A percentile compares a stretch with the other conserved stretches of the same genome.
Conservation (phyloP, 1,140 invertebrate species). For the Dendrolimus kikuchii region DNA sequence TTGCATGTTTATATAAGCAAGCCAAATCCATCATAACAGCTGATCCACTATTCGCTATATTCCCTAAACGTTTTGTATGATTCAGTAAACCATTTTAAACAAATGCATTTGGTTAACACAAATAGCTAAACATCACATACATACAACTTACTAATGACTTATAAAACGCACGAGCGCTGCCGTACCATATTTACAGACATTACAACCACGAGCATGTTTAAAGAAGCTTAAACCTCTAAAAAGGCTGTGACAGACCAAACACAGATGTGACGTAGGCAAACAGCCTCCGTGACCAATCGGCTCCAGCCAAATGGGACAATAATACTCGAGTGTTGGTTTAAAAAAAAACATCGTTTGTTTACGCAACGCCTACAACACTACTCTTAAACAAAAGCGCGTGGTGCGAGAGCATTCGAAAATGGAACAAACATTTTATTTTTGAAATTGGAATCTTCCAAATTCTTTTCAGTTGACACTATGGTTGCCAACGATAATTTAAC, state of each 20-base stretch:
- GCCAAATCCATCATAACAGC: no score
- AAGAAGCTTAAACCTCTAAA: slow-evolving; percentile 44
- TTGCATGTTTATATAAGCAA: no score
- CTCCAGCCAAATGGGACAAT: slow-evolving; percentile 22
- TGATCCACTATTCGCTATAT: no score
- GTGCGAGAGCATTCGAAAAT: slow-evolving; percentile 5
- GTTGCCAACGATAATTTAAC: neutral
- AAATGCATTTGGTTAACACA: slow-evolving; percentile 5
- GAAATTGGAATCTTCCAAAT: slow-evolving; percentile 2
- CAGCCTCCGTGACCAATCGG: slow-evolving; percentile 40
- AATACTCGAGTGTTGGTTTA: slow-evolving; percentile 21
- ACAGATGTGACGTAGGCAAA: slow-evolving; percentile 58
- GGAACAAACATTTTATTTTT: slow-evolving; percentile 2
- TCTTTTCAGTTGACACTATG: neutral
- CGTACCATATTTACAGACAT: slow-evolving; percentile 29
- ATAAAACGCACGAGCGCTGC: slow-evolving; percentile 14
- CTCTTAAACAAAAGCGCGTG: slow-evolving; percentile 10
- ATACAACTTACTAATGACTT: slow-evolving; percentile 29
- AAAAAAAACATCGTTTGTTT: slow-evolving; percentile 21
- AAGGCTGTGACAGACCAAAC: slow-evolving; percentile 50
- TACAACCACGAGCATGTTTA: slow-evolving; percentile 37
- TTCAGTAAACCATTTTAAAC: no score
- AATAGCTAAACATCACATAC: neutral
- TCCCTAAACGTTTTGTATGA: no score
- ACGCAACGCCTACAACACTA: slow-evolving; percentile 15